Conservation (phyloP, 2,113 vertebrate genomes). For the Pachyramphus minor region DNA sequence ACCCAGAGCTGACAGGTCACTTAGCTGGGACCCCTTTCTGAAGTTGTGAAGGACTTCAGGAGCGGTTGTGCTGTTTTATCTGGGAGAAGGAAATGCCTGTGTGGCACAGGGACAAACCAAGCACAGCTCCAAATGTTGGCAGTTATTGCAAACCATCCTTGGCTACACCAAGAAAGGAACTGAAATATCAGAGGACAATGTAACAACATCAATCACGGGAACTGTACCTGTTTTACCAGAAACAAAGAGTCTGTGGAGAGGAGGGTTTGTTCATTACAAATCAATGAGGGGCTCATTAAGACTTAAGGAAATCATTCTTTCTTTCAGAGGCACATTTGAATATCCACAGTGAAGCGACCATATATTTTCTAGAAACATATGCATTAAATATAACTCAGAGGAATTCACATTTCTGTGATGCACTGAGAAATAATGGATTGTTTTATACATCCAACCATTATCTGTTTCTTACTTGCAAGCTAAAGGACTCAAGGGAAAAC, state of each 20-base stretch:
- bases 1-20: neutral
- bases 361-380: neutral
- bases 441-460: neutral
- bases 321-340: neutral
- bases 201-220: neutral
- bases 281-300: neutral
- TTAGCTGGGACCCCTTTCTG: neutral
- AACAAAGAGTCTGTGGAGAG: neutral
- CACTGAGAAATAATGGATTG: neutral
- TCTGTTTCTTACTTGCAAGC: neutral
- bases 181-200: neutral
- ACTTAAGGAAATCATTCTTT: neutral
- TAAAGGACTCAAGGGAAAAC: neutral
- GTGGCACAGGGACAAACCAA: neutral
- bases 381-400: neutral
- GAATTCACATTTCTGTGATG: neutral
- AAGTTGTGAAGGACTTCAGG: neutral
- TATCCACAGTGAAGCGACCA: neutral
- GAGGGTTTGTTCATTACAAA: neutral
- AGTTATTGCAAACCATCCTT: neutral
- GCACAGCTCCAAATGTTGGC: neutral
- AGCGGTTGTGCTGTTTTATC: fast-evolving
- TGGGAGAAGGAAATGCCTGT: fast-evolving
- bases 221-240: neutral
- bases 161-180: neutral